Conservation (phyloP, 2,113 vertebrate species). For the Rhinoderma darwinii region DNA sequence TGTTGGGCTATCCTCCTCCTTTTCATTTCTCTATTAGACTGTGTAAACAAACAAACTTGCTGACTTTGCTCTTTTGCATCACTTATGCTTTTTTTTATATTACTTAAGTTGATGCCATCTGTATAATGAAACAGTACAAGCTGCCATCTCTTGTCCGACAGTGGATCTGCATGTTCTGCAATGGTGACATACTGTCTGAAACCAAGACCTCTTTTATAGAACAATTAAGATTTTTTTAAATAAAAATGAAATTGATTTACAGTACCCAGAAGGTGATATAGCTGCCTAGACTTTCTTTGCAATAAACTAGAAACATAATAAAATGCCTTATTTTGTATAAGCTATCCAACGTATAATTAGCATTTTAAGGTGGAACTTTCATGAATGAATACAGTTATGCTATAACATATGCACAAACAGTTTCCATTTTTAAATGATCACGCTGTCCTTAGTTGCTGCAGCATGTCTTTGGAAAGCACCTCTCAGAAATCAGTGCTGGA, state of each 20-base stretch:
- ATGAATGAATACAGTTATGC: neutral
- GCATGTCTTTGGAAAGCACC: slow-evolving; percentile 13
- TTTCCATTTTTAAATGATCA: slow-evolving; percentile 5
- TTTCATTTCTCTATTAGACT: too few relatives aligned
- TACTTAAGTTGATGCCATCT: neutral
- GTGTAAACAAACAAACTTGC: neutral
- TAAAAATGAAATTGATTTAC: too few relatives aligned
- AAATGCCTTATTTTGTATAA: neutral
- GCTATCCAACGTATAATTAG: neutral
- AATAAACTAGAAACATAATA: neutral
- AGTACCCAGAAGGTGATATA: neutral
- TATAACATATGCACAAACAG: neutral
- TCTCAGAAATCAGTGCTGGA: slow-evolving; percentile 41
- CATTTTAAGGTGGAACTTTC: neutral
- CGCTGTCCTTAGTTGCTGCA: neutral
- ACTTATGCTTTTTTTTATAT: too few relatives aligned
- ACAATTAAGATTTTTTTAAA: neutral
- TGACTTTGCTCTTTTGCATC: neutral
- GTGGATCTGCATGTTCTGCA: neutral
- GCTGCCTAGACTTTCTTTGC: neutral
- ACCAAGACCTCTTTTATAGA: neutral
- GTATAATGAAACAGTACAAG: neutral
- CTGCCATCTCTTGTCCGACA: neutral
- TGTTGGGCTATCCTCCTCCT: too few relatives aligned
- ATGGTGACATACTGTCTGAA: neutral